Evolutionary conservation across 2,113 vertebrate species (phyloP).

Genomic region (Nasalis larvatus): DNA sequence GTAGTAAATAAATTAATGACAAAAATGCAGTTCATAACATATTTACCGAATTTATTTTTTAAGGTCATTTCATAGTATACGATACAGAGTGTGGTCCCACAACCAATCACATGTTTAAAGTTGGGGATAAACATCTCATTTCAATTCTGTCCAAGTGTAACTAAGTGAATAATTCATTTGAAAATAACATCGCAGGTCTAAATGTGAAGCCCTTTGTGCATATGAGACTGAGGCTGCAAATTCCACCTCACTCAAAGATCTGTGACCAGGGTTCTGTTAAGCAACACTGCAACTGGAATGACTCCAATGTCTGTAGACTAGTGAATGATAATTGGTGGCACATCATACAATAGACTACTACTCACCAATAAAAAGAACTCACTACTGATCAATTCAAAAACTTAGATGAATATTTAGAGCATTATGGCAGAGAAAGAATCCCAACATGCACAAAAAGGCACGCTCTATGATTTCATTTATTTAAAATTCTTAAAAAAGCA

Average conservation of each 20-base stretch:
- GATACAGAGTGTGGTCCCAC: background rate
- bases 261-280: background rate
- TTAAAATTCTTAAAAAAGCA: background rate
- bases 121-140: background rate
- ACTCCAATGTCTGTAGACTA: background rate
- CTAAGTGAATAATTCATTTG: background rate
- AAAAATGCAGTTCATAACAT: background rate
- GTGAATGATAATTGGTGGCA: background rate
- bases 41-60: background rate
- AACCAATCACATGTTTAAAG: background rate
- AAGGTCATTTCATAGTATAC: background rate
- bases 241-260: background rate
- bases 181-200: background rate
- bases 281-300: background rate
- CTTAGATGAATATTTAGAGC: background rate
- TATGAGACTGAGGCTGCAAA: background rate
- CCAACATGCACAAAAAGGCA: background rate
- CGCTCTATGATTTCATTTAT: background rate
- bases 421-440: background rate
- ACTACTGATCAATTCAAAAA: background rate
- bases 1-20: background rate
- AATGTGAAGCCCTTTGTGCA: background rate
- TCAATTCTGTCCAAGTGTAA: background rate
- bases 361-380: background rate
- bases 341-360: background rate